A percentile compares a stretch with the other conserved stretches of the same genome.
phyloP scores from a whole-genome alignment of 1,140 invertebrate species.

The Halictus rubicundus region DNA sequence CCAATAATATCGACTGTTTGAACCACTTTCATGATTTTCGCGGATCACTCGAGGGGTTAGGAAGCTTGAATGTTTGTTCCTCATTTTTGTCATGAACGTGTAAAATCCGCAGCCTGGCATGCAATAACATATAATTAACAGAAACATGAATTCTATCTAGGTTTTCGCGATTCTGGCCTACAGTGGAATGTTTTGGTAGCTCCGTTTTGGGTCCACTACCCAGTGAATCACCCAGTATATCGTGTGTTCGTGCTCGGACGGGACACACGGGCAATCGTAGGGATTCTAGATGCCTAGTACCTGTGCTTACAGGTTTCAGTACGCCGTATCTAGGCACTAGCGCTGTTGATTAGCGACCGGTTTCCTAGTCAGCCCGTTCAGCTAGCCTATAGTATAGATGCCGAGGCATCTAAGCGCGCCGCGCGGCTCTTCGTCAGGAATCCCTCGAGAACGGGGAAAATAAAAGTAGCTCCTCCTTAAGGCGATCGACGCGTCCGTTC shows the following conservation, averaged over 20 bases:
- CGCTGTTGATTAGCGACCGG: slow-evolving; percentile 57
- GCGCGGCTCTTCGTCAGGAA: slow-evolving; percentile 42
- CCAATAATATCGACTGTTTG: too few relatives aligned
- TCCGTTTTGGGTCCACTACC: too few relatives aligned
- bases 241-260: slow-evolving; percentile 7
- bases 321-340: slow-evolving; percentile 39
- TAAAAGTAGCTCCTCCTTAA: slow-evolving; percentile 55
- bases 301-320: slow-evolving; percentile 44
- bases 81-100: too few relatives aligned
- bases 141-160: too few relatives aligned
- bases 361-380: slow-evolving; percentile 58
- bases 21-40: too few relatives aligned
- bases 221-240: neutral
- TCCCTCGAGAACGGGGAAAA: slow-evolving; percentile 48
- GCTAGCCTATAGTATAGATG: slow-evolving; percentile 33
- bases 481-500: slow-evolving; percentile 46
- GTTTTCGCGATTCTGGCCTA: too few relatives aligned
- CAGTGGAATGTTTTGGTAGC: too few relatives aligned
- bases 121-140: too few relatives aligned
- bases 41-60: too few relatives aligned
- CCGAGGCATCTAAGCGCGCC: slow-evolving; percentile 51
- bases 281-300: slow-evolving; percentile 46
- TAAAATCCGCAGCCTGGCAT: too few relatives aligned
- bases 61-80: too few relatives aligned
- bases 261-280: slow-evolving; percentile 45